Evolutionary conservation across 2,888 invertebrate species (phyloP).

Genomic region (Rambutsinella grinnellia): DNA sequence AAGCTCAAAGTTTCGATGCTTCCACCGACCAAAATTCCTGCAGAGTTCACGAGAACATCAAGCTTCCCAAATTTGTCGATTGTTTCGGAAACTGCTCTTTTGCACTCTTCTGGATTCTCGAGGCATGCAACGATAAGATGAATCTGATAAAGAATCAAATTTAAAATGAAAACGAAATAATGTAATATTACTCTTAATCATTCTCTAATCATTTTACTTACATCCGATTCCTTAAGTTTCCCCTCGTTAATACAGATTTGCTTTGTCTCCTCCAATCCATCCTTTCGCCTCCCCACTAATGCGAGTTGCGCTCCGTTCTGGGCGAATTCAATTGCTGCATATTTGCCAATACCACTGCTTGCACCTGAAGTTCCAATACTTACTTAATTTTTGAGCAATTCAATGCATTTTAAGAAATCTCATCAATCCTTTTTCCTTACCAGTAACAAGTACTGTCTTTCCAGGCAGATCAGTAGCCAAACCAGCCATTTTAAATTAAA

Average conservation of each 20-base stretch:
- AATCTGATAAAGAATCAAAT: conserved; percentile 38
- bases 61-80: conserved; percentile 55
- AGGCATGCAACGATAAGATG: conserved; percentile 54
- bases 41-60: conserved; percentile 75
- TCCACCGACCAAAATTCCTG: conserved; percentile 86
- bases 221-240: conserved; percentile 21
- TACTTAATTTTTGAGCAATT: neutral
- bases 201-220: conserved; percentile 8
- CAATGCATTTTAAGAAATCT: neutral
- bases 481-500: conserved; percentile 41
- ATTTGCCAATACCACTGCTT: conserved; percentile 88
- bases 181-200: neutral
- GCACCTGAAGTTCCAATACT: conserved; percentile 80
- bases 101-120: conserved; percentile 56
- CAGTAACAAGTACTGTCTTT: conserved; percentile 61
- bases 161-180: neutral
- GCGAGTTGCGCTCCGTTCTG: conserved; percentile 82
- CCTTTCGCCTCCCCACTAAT: conserved; percentile 74
- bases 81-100: conserved; percentile 54
- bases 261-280: conserved; percentile 74
- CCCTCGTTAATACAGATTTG: conserved; percentile 49
- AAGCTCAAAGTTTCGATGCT: conserved; percentile 87
- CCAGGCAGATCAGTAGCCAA: conserved; percentile 53
- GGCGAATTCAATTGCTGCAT: conserved; percentile 83
- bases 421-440: conserved; percentile 17